Evolutionary conservation across 2,797 vertebrate genomes (phyloP), one percentile per base, ranked within the genome.

Genomic region (Propithecus perrieri): DNA sequence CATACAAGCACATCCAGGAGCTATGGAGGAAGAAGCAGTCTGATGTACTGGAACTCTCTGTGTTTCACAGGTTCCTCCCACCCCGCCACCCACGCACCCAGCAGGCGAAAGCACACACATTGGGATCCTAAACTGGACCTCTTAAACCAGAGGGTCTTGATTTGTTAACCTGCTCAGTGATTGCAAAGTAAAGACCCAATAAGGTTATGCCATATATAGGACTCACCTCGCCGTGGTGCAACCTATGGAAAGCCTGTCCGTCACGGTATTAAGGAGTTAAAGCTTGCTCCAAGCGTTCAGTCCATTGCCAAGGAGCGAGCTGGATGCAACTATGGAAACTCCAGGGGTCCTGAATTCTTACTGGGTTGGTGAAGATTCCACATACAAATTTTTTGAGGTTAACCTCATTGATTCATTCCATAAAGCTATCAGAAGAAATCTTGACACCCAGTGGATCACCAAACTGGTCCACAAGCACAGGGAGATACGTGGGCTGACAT

Each of bases 311-410:
- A 99, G 99, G 99, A 99, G 93, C 99, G 99, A 98, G 99, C 99
- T 96, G 99, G 99, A 18, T 99, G 99, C 98, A 99, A 99, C 98
- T 99, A 99, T 3, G 99, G 33, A 99, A 9, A 9, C 98, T 84
- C 98, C 99, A 97, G 98, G 99, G 91, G 99, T 99, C 80, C 98
- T 99, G 30, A 99, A 96, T 98, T 99, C 99, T 0, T 99, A 99
- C 91, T 99, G 99, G 99, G 99, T 99, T 85, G 99, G 99, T 1
- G 99, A 99, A 98, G 99, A 99, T 97, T 99, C 99, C 94, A 99
- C 99, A 8, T 99, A 99, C 99, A 99, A 99, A 97, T 99, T 99
- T 98, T 99, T 99, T 0, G 99, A 99, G 97, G 61, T 65, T 65
- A n/a, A n/a, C 91, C 98, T 99, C 97, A 95, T 99, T 0, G 99